Base-by-base conservation (phyloP, 2,113 vertebrate species). In the Hippocampus barbouri region DNA sequence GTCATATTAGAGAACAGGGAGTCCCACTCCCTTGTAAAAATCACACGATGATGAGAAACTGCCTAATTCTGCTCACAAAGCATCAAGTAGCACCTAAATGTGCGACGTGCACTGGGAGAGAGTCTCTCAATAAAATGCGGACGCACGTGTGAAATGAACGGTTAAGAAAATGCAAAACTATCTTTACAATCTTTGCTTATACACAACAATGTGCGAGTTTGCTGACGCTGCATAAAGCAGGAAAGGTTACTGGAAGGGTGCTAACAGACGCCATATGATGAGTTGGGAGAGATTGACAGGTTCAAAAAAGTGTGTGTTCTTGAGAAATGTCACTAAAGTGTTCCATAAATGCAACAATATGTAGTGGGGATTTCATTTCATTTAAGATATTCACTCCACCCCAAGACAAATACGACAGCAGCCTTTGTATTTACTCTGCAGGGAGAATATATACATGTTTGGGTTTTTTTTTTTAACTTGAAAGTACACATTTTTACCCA, bases 51-150 rank as follows among this genome's bases (percentile, higher is more conserved):
- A 60, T 40, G 38, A 62, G 20, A n/a, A 66, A 69, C 54, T 45
- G 72, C 51, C 59, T 11, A 38, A 53, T 43, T 56, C 21, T 23
- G 21, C 53, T 56, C 53, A 56, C 53, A 56, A 8, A 54, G 53
- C 53, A 21, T 54, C 21, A 54, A 54, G 21, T 54, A 59, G 41
- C 56, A 23, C 18, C n/a, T 45, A 51, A 25, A 51, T 11, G 61
- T 14, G 27, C 34, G 23, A 12, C 4, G 66, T 27, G 51, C 49
- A 45, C 63, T 40, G 69, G 62, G 68, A 56, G 41, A 71, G 63
- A 38, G 61, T 72, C 45, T 56, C 75, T 59, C 62, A 27, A 51
- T 12, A 8, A 71, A 70, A 72, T 47, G 77, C 68, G 74, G 73
- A 74, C 72, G 75, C 73, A 34, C 53, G 27, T 69, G 62, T 69